phyloP scores from a whole-genome alignment of 1,140 invertebrate genomes.

The Xylocopa sonorina region DNA sequence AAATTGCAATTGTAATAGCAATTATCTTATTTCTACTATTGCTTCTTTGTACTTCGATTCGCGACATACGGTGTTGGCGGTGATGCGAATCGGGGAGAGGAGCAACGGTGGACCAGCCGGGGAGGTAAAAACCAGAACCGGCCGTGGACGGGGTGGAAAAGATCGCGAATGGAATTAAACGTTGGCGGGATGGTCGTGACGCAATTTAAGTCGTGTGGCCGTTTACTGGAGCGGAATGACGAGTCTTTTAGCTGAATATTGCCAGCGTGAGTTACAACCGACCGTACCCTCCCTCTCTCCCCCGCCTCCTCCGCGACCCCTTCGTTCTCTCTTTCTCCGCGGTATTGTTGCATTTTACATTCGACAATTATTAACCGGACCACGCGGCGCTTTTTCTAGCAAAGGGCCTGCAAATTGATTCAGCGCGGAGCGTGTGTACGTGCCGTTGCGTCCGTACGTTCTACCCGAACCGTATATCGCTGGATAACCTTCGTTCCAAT shows the following conservation, averaged over 20 bases:
- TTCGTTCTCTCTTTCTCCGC: neutral
- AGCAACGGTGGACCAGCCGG: neutral
- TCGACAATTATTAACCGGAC: conserved; percentile 55
- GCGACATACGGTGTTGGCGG: conserved; percentile 58
- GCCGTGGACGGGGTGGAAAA: conserved; percentile 25
- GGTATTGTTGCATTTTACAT: conserved; percentile 63
- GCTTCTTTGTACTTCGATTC: conserved; percentile 67
- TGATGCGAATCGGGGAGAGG: conserved; percentile 55
- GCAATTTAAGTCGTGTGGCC: conserved; percentile 65
- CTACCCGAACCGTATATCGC: neutral
- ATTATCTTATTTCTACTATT: conserved; percentile 75
- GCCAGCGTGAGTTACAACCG: conserved; percentile 54
- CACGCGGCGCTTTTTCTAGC: conserved; percentile 14
- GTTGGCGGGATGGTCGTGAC: conserved; percentile 60
- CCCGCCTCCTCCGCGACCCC: too few relatives aligned
- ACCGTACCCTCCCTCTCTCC: neutral
- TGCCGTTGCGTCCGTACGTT: neutral
- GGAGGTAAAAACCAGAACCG: too few relatives aligned
- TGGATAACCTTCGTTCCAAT: conserved; percentile 38
- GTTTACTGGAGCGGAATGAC: conserved; percentile 60
- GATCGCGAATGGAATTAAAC: conserved; percentile 61
- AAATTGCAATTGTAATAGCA: conserved; percentile 76
- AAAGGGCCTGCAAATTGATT: conserved; percentile 34
- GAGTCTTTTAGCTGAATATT: conserved; percentile 63
- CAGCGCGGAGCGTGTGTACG: neutral